Conservation (phyloP, 2,888 invertebrate species). For the Cephus pulcher region DNA sequence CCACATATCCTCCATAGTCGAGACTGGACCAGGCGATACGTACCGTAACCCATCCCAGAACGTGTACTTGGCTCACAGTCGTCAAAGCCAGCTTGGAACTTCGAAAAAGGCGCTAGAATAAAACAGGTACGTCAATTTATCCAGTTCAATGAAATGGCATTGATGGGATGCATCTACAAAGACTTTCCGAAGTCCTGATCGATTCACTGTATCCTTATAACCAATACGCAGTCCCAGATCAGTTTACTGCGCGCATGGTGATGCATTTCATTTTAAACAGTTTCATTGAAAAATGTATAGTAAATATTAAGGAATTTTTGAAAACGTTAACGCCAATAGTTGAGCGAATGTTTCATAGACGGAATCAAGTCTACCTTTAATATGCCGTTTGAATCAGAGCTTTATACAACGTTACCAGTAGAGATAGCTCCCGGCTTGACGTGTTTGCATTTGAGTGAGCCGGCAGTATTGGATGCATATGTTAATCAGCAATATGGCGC, state of each 20-base stretch:
- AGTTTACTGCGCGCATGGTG: not conserved
- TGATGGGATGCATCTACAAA: not conserved
- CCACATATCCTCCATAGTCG: not conserved
- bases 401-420: constrained; percentile 52
- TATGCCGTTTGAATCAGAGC: constrained; percentile 60
- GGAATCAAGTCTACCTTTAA: constrained; percentile 56
- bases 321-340: constrained; percentile 37
- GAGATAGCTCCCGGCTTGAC: constrained; percentile 56
- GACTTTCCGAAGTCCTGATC: not conserved
- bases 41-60: constrained; percentile 22
- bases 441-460: constrained; percentile 57
- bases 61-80: constrained; percentile 55
- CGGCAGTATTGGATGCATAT: constrained; percentile 59
- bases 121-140: constrained; percentile 26
- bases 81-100: constrained; percentile 53
- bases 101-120: constrained; percentile 42
- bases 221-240: not conserved
- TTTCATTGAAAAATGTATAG: not conserved
- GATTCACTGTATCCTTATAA: not conserved
- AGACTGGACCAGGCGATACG: not conserved
- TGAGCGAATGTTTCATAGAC: constrained; percentile 44
- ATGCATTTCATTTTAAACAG: not conserved
- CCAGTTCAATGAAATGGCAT: not conserved
- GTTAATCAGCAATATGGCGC: constrained; percentile 62
- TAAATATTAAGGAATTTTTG: not conserved